phyloP scores from a whole-genome alignment of 2,113 vertebrate genomes.

The Pelecanus crispus region DNA sequence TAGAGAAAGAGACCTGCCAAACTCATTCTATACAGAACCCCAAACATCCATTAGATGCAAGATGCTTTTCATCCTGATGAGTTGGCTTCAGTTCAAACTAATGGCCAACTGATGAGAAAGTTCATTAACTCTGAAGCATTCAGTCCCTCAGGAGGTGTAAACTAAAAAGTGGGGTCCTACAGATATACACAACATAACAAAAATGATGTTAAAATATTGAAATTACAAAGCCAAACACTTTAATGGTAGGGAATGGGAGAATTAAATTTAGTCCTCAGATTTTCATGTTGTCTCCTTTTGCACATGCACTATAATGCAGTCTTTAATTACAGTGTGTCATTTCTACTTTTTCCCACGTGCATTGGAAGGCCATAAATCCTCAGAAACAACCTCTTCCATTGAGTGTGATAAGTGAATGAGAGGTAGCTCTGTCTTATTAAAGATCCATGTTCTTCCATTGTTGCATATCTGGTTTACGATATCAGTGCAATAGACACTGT shows the following conservation, averaged over 20 bases:
- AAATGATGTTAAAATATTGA: constrained; percentile 49
- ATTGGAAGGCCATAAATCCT: not conserved
- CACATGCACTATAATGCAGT: not conserved
- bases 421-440: not conserved
- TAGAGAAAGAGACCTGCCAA: constrained; percentile 59
- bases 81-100: constrained; percentile 57
- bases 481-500: not conserved
- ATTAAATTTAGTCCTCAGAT: constrained; percentile 22
- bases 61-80: constrained; percentile 64
- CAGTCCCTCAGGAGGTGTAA: constrained; percentile 45
- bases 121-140: constrained; percentile 60
- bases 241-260: not conserved
- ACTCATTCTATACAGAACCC: constrained; percentile 60
- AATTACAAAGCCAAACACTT: constrained; percentile 44
- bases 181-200: constrained; percentile 29
- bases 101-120: constrained; percentile 58
- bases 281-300: constrained; percentile 12
- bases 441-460: not conserved
- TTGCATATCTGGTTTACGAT: not conserved
- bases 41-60: constrained; percentile 60
- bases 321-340: constrained; percentile 21
- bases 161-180: constrained; percentile 60
- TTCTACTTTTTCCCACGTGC: not conserved
- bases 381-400: not conserved
- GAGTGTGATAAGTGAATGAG: not conserved